Evolutionary conservation across 2,797 vertebrate species (phyloP).

Genomic region (Muscicapa comitata): DNA sequence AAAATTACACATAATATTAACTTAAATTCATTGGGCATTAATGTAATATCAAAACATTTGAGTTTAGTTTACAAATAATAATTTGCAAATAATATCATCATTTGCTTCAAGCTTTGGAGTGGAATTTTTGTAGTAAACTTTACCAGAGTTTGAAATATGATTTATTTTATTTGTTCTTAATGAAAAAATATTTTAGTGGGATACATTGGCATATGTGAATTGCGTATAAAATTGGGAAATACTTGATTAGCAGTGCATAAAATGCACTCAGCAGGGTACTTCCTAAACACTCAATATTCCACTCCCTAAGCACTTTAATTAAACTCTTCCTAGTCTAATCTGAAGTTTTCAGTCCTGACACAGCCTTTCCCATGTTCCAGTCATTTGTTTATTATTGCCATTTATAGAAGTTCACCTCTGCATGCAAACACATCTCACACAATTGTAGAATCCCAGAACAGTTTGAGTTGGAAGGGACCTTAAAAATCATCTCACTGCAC

Average conservation of each 20-base stretch:
- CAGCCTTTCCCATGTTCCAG: background rate
- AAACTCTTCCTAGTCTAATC: background rate
- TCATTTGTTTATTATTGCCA: background rate
- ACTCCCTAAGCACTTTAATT: background rate
- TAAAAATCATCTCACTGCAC: accelerated
- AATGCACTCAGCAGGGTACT: background rate
- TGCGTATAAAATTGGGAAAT: background rate
- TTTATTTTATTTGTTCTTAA: background rate
- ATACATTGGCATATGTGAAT: accelerated
- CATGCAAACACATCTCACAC: background rate
- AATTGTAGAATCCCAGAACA: background rate
- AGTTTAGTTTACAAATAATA: background rate
- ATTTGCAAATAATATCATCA: background rate
- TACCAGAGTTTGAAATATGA: background rate
- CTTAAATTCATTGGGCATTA: background rate
- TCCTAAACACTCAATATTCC: background rate
- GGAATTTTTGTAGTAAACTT: background rate
- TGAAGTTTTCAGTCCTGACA: background rate
- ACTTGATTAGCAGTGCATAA: background rate
- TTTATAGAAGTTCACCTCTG: background rate
- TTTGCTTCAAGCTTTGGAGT: background rate
- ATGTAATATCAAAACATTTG: background rate
- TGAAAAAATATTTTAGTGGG: background rate
- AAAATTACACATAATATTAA: background rate
- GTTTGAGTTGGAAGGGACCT: background rate